Evolutionary conservation across 2,888 invertebrate genomes (phyloP).

Genomic region (Teinopalpus imperialis): DNA sequence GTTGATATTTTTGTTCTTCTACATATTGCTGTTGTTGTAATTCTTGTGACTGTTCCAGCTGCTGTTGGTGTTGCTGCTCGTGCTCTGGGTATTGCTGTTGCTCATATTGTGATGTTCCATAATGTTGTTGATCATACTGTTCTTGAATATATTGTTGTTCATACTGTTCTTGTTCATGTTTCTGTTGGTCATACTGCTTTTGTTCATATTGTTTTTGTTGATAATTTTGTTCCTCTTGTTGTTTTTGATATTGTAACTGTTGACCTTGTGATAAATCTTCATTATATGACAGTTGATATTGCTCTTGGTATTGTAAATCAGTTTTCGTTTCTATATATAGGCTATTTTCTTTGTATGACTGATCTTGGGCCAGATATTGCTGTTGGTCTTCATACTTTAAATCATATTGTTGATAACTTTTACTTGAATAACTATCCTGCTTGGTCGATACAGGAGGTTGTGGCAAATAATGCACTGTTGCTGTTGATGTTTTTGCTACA

Average conservation of each 20-base stretch:
- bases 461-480: constrained; percentile 56
- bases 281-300: constrained; percentile 33
- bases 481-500: constrained; percentile 57
- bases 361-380: constrained; percentile 37
- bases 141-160: constrained; percentile 35
- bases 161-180: constrained; percentile 33
- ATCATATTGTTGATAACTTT: constrained; percentile 55
- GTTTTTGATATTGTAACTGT: constrained; percentile 14
- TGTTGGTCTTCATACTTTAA: constrained; percentile 44
- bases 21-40: constrained; percentile 30
- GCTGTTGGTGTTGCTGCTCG: constrained; percentile 31
- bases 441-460: constrained; percentile 58
- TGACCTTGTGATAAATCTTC: constrained; percentile 17
- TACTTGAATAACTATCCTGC: constrained; percentile 48
- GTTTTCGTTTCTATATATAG: constrained; percentile 37
- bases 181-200: constrained; percentile 29
- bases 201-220: constrained; percentile 36
- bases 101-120: constrained; percentile 36
- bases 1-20: constrained; percentile 37
- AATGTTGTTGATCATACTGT: constrained; percentile 36
- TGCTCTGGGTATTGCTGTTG: constrained; percentile 26
- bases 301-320: constrained; percentile 35
- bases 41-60: constrained; percentile 36
- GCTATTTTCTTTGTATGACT: constrained; percentile 33
- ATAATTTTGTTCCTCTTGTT: constrained; percentile 33